Evolutionary conservation across 2,797 vertebrate genomes (phyloP), one percentile per base, ranked within the genome.

Genomic region (Tarsius wallacei): DNA sequence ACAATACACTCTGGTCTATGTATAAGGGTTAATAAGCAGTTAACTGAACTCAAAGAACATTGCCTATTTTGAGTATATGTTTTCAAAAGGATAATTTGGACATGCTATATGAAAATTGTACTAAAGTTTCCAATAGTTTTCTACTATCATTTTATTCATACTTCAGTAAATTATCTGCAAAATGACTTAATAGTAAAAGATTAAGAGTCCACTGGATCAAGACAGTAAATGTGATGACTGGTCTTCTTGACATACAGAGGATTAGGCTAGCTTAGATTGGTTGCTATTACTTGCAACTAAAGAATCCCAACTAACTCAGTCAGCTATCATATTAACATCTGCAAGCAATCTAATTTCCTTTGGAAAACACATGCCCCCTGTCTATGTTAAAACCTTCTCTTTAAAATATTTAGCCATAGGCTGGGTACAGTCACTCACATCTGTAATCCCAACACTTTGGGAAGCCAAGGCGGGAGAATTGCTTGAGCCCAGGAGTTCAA

Each of bases 141-240:
- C 55, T 73, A 94, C 13, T 64, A 86, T 73, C 47, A 91, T 7
- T 91, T 93, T 88, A 89, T 63, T 81, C 24, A 77, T 66, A 77
- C 11, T 73, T 84, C 28, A 33, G 0, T 76, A 93, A 85, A 87
- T 61, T 94, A 87, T 33, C 26, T 77, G 1, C 22, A 91, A 95
- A 87, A 95, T 91, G 12, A 95, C 68, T 96, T 81, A 55, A 61
- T 24, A 93, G 73, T 81, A 82, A 94, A 94, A 93, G 33, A 22
- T 87, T 73, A 61, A 63, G 66, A 5, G 42, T 42, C 42, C 42
- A 42, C 42, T 42, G 7, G 42, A 42, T 6, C 42, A 42, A 42
- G 42, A 42, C 42, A 42, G 42, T 42, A 42, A 42, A 42, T 42
- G 42, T 42, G 42, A 42, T 42, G 42, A 42, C 42, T 42, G 42